Percentiles rank a stretch among this genome's conserved stretches.
These are phyloP conservation scores for Stenichneumon culpator DNA, from an alignment of 2,888 invertebrate genomes.

Conservation along the genomic window DNA sequence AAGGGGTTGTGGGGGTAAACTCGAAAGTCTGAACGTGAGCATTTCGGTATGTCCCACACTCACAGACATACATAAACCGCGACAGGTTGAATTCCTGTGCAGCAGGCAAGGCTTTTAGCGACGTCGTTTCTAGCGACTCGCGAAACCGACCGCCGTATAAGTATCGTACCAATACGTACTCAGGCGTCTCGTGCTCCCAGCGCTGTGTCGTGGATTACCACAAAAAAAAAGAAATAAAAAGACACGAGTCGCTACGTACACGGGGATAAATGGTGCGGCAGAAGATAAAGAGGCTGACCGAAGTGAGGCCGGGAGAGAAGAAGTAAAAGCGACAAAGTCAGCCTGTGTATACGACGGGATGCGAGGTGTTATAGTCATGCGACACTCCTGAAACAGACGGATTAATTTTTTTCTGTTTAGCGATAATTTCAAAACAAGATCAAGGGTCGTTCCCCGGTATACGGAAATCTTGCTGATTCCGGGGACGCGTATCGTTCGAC, in stretches of 20 bases:
- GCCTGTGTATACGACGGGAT: no score
- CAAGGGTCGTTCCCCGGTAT: background rate
- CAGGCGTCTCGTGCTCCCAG: slow-evolving; percentile 7
- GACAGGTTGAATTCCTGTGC: slow-evolving; percentile 13
- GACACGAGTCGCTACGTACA: no score
- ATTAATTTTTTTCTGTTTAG: background rate
- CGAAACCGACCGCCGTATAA: slow-evolving; percentile 22
- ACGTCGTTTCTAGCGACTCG: slow-evolving; percentile 39
- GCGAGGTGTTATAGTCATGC: slow-evolving; percentile 10
- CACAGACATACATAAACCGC: slow-evolving; percentile 12
- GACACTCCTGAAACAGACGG: slow-evolving; percentile 6
- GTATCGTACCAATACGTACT: slow-evolving; percentile 12
- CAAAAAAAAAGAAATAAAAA: background rate
- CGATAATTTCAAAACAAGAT: background rate
- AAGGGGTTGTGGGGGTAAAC: background rate
- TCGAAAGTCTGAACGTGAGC: slow-evolving; percentile 31
- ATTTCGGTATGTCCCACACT: slow-evolving; percentile 22
- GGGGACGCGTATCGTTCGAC: slow-evolving; percentile 35
- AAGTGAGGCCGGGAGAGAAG: no score
- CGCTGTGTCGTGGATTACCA: slow-evolving; percentile 12
- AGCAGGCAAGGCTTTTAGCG: slow-evolving; percentile 43
- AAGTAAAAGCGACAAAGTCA: no score
- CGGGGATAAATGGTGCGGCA: no score
- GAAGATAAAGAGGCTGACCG: no score
- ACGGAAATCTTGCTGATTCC: background rate